Percentiles rank a stretch among this genome's conserved stretches.
Evolutionary conservation across 2,888 invertebrate species (phyloP).

Genomic region (Heliothis peltigera): DNA sequence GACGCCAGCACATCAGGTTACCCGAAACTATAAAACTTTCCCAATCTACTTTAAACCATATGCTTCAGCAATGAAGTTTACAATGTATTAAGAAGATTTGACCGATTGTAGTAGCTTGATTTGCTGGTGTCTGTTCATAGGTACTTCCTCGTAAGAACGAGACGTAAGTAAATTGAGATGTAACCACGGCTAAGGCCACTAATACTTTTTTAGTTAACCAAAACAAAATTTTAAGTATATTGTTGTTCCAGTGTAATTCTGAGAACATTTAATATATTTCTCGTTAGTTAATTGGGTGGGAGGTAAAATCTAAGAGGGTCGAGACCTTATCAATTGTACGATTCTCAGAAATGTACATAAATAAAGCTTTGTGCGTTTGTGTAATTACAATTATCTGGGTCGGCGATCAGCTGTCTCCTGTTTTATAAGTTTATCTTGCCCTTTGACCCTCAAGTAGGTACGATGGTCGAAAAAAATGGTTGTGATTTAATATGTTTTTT

Average conservation of each 20-base stretch:
- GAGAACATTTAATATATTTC: conserved; percentile 38
- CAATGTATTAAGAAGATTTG: too few relatives aligned
- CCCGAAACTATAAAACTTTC: too few relatives aligned
- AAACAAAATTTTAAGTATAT: conserved; percentile 19
- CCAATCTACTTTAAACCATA: too few relatives aligned
- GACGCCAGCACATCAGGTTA: too few relatives aligned
- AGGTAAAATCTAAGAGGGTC: conserved; percentile 5
- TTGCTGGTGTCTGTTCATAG: too few relatives aligned
- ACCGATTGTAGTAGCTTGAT: too few relatives aligned
- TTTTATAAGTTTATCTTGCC: neutral
- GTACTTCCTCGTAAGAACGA: too few relatives aligned
- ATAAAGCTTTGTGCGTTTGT: conserved; percentile 1
- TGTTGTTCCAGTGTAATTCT: conserved; percentile 32
- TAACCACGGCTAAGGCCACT: too few relatives aligned
- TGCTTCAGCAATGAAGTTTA: too few relatives aligned
- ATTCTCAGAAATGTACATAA: conserved; percentile 10
- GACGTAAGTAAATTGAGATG: too few relatives aligned
- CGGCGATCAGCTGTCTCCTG: neutral
- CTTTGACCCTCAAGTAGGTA: neutral
- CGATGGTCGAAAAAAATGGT: neutral
- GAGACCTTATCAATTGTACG: conserved; percentile 25
- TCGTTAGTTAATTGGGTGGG: conserved; percentile 37
- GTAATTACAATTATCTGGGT: conserved; percentile 12
- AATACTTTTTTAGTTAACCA: conserved; percentile 8
- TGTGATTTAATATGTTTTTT: neutral